phyloP scores from a whole-genome alignment of 1,140 invertebrate genomes.

The Lepidotrigona ventralis region DNA sequence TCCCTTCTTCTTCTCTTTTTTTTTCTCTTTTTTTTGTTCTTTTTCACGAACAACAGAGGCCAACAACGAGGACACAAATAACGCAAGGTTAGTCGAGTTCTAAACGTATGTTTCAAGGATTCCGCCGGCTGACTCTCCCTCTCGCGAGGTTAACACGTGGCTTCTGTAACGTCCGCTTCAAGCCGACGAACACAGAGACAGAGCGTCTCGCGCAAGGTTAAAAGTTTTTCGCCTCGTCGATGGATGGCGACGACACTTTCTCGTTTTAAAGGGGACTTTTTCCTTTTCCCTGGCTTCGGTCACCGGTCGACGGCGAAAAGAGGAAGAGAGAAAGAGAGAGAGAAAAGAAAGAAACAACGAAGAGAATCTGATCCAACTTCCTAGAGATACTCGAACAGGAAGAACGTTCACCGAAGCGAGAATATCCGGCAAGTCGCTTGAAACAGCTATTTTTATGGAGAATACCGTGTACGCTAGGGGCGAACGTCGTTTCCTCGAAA shows the following conservation, averaged over 20 bases:
- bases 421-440: background rate
- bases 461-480: too few species aligned
- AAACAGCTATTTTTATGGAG: background rate
- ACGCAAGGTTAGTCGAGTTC: constrained; percentile 28
- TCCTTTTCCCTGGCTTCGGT: background rate
- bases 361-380: background rate
- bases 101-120: constrained; percentile 32
- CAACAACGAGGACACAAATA: constrained; percentile 22
- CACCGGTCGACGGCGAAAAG: too few species aligned
- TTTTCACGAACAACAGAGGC: constrained; percentile 8
- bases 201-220: background rate
- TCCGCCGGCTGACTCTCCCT: background rate
- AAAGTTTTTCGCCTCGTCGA: background rate
- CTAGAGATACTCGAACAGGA: background rate
- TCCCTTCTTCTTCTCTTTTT: background rate
- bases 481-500: background rate
- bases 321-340: too few species aligned
- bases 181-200: background rate
- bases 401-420: background rate
- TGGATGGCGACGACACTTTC: background rate
- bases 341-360: background rate
- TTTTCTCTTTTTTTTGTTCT: background rate
- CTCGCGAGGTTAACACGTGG: constrained; percentile 11
- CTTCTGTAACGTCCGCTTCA: background rate
- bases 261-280: background rate